These are phyloP conservation scores for Eristalis tenax DNA, from an alignment of 2,888 invertebrate genomes.

Conservation along the genomic window DNA sequence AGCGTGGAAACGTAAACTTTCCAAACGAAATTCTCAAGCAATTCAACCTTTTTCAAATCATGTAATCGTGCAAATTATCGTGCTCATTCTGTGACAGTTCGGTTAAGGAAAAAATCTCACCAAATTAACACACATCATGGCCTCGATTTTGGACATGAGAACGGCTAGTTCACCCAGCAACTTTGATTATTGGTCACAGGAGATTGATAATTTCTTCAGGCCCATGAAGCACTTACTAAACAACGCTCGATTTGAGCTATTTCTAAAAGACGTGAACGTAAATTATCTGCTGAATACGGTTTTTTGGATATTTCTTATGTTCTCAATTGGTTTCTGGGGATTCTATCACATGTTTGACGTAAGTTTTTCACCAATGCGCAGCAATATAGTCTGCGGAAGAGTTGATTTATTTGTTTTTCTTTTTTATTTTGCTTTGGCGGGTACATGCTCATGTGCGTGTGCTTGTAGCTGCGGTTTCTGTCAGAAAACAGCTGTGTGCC, in stretches of 20 bases:
- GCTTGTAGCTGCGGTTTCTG: neutral
- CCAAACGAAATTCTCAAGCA: neutral
- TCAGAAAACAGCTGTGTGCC: neutral
- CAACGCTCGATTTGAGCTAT: conserved; percentile 77
- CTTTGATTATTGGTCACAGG: conserved; percentile 77
- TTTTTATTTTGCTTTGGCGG: conserved; percentile 26
- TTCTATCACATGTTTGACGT: conserved; percentile 80
- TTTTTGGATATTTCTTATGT: conserved; percentile 80
- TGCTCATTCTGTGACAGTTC: neutral
- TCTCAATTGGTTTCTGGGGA: conserved; percentile 77
- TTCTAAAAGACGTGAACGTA: conserved; percentile 79
- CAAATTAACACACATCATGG: conserved; percentile 73
- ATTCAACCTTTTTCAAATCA: conserved; percentile 22
- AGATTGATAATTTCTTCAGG: conserved; percentile 79
- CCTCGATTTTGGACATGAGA: conserved; percentile 80
- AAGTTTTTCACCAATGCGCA: conserved; percentile 63
- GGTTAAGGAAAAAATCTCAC: conserved; percentile 5
- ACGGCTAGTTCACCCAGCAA: conserved; percentile 74
- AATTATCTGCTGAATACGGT: conserved; percentile 79
- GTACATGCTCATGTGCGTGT: neutral
- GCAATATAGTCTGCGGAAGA: neutral
- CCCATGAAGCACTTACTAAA: conserved; percentile 79
- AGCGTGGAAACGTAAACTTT: conserved; percentile 9
- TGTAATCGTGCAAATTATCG: conserved; percentile 33
- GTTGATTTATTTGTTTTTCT: conserved; percentile 18